Base-by-base conservation (phyloP, 2,113 vertebrate species). In the Octodon degus region DNA sequence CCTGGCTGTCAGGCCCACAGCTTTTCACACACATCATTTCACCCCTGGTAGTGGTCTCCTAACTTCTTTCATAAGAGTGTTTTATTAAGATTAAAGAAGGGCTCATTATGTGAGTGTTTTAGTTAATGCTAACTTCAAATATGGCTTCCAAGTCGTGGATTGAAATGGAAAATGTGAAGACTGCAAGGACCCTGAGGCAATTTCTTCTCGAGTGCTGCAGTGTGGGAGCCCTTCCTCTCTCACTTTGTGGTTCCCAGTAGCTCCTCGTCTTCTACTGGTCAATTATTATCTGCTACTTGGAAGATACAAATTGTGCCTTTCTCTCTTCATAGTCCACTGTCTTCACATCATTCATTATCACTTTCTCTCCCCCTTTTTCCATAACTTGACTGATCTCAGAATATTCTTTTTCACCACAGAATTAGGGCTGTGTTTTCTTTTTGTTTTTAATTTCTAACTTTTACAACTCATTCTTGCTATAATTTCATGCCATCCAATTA, bases 41-140 rank as follows among this genome's bases (percentile, higher is more conserved):
- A 40, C 40, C 68, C n/a, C 3, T 50, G 81, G 2, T 60, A 9
- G 58, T 84, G 50, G 74, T 82, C 11, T 91, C 58, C 84, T 77
- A 79, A 80, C 25, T 25, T 92, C 79, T 70, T 88, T 88, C 34
- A 43, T 19, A 68, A 43, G 50, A 79, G 81, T 74, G 20, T 84
- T 89, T 27, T 60, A 24, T 27, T 88, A 13, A 65, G 70, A 22
- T 82, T 65, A 55, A n/a, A 24, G 24, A n/a, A 24, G 24, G 9
- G 40, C 24, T 25, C 81, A 20, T 81, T 89, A 79, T 17, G 17
- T 77, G 50, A 40, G 25, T 77, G 32, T 74, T 83, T 79, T 92
- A 47, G 19, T 82, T 91, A 91, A 91, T 87, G 17, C 7, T 47
- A 68, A 47, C 65, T 79, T n/a, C 55, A 88, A 89, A 81, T 86